Evolutionary conservation across 2,888 invertebrate species (phyloP).

Genomic region (Orthosia incerta): DNA sequence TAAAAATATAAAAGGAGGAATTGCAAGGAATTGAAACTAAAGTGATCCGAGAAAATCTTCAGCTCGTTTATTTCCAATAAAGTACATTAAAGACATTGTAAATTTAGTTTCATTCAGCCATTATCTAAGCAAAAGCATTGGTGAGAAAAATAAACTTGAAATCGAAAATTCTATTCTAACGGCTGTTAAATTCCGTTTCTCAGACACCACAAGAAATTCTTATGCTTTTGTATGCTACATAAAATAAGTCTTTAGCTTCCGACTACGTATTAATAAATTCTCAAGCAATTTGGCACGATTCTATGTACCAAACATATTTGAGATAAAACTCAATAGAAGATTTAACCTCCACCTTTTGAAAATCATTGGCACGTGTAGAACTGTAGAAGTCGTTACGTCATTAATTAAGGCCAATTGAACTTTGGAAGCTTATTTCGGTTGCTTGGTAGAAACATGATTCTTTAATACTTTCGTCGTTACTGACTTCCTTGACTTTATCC

Average conservation of each 20-base stretch:
- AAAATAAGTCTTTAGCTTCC: constrained; percentile 47
- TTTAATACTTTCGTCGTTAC: neutral
- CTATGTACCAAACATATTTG: constrained; percentile 52
- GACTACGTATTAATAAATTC: constrained; percentile 49
- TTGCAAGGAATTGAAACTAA: neutral
- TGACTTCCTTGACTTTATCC: neutral
- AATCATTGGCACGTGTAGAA: constrained; percentile 31
- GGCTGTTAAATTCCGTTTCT: constrained; percentile 11
- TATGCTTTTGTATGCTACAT: constrained; percentile 37
- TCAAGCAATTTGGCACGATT: constrained; percentile 60
- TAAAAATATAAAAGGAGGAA: neutral
- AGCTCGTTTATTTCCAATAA: neutral
- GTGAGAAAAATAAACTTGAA: constrained; percentile 24
- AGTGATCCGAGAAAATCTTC: neutral
- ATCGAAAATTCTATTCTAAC: constrained; percentile 17
- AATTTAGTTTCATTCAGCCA: neutral
- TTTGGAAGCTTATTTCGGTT: neutral
- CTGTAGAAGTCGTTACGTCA: constrained; percentile 10
- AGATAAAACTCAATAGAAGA: constrained; percentile 37
- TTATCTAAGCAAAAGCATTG: neutral
- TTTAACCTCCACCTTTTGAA: constrained; percentile 29
- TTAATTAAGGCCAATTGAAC: constrained; percentile 31
- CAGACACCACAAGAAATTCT: constrained; percentile 19
- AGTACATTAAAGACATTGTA: neutral
- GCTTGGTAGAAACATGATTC: neutral